Percentiles rank a stretch among this genome's conserved stretches.
phyloP scores from a whole-genome alignment of 2,888 invertebrate genomes.

The Adineta ricciae region DNA sequence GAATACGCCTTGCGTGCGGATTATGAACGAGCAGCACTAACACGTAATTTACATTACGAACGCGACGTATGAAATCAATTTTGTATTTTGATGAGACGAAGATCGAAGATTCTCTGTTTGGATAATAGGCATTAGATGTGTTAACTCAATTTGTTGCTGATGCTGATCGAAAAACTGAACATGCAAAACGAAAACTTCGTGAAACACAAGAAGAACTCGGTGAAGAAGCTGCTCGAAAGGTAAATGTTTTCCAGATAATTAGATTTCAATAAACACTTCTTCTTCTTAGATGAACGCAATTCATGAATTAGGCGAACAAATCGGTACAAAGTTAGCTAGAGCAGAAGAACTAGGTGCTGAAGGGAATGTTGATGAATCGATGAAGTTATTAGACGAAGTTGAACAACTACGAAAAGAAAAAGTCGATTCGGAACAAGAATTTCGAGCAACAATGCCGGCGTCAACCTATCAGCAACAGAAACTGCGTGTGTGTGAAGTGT shows the following conservation, averaged over 20 bases:
- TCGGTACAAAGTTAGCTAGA: conserved; percentile 85
- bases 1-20: conserved; percentile 95
- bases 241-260: no score
- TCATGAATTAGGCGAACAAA: conserved; percentile 87
- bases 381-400: conserved; percentile 91
- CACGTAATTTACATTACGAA: conserved; percentile 92
- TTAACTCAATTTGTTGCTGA: conserved; percentile 88
- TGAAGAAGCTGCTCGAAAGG: conserved; percentile 86
- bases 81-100: conserved; percentile 34
- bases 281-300: conserved; percentile 52
- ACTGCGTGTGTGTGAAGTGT: conserved; percentile 80
- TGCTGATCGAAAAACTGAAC: conserved; percentile 84
- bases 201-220: conserved; percentile 94
- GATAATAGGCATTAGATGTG: conserved; percentile 79
- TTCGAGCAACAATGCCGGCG: conserved; percentile 92
- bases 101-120: background rate
- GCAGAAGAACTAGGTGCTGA: conserved; percentile 88
- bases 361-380: conserved; percentile 90
- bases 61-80: conserved; percentile 71
- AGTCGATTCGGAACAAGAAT: conserved; percentile 83
- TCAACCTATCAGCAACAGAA: conserved; percentile 97
- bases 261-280: background rate
- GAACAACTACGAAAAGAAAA: conserved; percentile 87
- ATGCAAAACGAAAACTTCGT: conserved; percentile 81
- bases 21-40: conserved; percentile 81